Evolutionary conservation across 1,140 invertebrate species (phyloP).

Genomic region (Chlorops oryzae): DNA sequence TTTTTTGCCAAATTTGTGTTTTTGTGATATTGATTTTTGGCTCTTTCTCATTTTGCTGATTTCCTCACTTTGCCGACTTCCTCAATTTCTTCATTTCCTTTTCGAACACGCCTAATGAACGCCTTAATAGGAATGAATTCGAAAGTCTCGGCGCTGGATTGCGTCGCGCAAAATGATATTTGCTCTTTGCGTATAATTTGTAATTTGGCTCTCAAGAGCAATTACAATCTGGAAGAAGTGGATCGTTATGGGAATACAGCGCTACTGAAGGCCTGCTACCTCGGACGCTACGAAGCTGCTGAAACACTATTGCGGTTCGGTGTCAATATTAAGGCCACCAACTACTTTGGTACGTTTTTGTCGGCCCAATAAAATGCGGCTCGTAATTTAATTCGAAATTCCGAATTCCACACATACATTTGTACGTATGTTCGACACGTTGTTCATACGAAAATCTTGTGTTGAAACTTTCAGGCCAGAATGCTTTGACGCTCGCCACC

Average conservation of each 20-base stretch:
- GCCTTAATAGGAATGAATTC: too few relatives aligned
- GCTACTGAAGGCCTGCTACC: slow-evolving; percentile 36
- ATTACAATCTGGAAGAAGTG: slow-evolving; percentile 24
- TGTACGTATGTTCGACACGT: too few relatives aligned
- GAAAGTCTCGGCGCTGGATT: slow-evolving; percentile 21
- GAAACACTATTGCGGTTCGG: slow-evolving; percentile 24
- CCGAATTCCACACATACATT: too few relatives aligned
- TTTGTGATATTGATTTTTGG: too few relatives aligned
- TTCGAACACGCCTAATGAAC: too few relatives aligned
- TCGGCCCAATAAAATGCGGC: background rate
- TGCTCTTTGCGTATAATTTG: slow-evolving; percentile 30
- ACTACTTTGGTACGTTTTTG: slow-evolving; percentile 23
- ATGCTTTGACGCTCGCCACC: slow-evolving; percentile 36
- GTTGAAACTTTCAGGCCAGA: slow-evolving; percentile 30
- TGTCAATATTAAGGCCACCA: slow-evolving; percentile 31
- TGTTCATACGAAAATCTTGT: too few relatives aligned
- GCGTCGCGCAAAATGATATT: slow-evolving; percentile 27
- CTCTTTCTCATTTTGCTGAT: too few relatives aligned
- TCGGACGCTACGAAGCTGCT: slow-evolving; percentile 28
- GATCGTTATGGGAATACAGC: slow-evolving; percentile 41
- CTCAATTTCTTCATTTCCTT: too few relatives aligned
- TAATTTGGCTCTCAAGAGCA: slow-evolving; percentile 17
- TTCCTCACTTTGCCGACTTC: too few relatives aligned
- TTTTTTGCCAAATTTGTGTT: too few relatives aligned
- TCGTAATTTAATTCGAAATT: background rate